Conservation (phyloP, 2,888 invertebrate genomes). For the Geotrupes spiniger region DNA sequence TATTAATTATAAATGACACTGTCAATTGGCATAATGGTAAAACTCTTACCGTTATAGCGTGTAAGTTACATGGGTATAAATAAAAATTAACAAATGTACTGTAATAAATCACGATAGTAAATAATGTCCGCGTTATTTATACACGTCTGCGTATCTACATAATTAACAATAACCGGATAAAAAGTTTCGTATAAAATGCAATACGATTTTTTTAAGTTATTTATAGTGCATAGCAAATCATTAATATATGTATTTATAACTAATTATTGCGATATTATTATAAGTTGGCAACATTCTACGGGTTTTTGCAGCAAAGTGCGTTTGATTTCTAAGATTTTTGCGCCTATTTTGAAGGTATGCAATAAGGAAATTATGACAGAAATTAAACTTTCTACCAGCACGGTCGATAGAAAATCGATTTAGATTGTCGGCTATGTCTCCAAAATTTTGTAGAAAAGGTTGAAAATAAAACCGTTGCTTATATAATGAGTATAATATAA, state of each 20-base stretch:
- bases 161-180: conserved; percentile 3
- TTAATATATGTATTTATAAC: conserved; percentile 3
- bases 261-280: conserved; percentile 4
- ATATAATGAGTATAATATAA: no score
- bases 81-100: neutral
- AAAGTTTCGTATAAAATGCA: neutral
- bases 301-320: neutral
- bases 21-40: no score
- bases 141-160: neutral
- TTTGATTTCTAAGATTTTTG: conserved; percentile 4
- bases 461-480: no score
- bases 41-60: no score
- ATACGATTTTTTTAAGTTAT: conserved; percentile 2
- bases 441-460: neutral
- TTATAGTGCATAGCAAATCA: conserved; percentile 3
- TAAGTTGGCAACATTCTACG: neutral
- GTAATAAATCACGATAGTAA: conserved; percentile 4
- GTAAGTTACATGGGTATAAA: no score
- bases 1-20: no score
- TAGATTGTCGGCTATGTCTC: conserved; percentile 1
- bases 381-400: conserved; percentile 2
- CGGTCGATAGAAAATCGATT: neutral
- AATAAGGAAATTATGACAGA: neutral
- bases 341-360: conserved; percentile 1
- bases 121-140: conserved; percentile 3